Base-by-base conservation (phyloP, 2,797 vertebrate species). In the Oryzias dopingdopingensis region DNA sequence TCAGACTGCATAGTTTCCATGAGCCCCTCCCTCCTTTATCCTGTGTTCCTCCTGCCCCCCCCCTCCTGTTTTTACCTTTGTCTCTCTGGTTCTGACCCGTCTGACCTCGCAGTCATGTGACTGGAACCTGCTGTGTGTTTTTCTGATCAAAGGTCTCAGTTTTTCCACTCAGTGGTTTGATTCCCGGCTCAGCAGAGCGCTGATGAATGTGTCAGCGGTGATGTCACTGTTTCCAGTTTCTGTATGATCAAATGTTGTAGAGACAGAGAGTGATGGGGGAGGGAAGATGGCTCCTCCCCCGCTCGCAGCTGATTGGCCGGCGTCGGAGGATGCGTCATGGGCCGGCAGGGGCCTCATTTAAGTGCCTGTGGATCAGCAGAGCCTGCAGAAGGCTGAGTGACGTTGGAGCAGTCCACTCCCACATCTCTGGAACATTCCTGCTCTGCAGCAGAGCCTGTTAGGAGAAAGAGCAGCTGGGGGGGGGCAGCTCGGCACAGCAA, bases 1-100 rank as follows among this genome's bases (percentile, higher is more conserved):
- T 88, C 85, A 82, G 40, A 74, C 60, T 58, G 75, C 84, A 83
- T 83, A 84, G 65, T 86, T 86, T 88, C 83, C 87, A 86, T 79
- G 58, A 59, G 65, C 50, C 6, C 52, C 57, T 41, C 32, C 32
- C 32, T 37, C 32, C 32, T 37, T 37, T 37, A 2, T 37, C 32
- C 32, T 37, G 32, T 10, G 12, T 37, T 37, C 32, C 32, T 37
- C 10, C 10, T 3, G 32, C 32, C 29, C 51, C 52, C 52, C 50
- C 49, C 64, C 56, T 10, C 58, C 57, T 32, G 18, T 15, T 58
- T 50, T 48, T 45, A 15, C 70, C 64, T 70, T 69, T 60, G 56
- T 77, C 59, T 62, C 43, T 37, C 6, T 12, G 42, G 18, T 43
- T 47, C 13, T 47, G 15, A 6, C 17, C 52, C 10, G 32, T 51